Evolutionary conservation across 2,888 invertebrate genomes (phyloP).

Genomic region (Nasonovia ribisnigri): DNA sequence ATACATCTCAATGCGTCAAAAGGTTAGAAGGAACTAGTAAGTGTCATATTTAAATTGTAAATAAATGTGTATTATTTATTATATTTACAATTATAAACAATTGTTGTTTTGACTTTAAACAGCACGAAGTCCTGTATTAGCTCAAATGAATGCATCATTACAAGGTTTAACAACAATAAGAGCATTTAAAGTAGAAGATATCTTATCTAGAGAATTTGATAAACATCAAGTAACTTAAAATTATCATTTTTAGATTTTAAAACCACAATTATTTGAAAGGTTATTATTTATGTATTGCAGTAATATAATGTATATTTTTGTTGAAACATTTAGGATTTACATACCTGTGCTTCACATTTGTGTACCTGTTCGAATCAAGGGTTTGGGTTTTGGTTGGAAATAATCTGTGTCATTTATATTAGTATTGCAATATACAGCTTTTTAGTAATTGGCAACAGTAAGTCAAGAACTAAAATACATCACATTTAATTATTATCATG

Average conservation of each 20-base stretch:
- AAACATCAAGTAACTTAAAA: conserved; percentile 69
- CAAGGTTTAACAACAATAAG: conserved; percentile 85
- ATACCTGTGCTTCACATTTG: conserved; percentile 88
- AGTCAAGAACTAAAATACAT: conserved; percentile 20
- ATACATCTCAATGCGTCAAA: conserved; percentile 80
- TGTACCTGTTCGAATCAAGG: conserved; percentile 91
- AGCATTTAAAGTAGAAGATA: conserved; percentile 79
- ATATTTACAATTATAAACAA: background rate
- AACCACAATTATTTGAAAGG: background rate
- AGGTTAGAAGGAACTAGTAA: conserved; percentile 78
- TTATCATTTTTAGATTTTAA: too few relatives aligned
- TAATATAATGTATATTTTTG: too few relatives aligned
- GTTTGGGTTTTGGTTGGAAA: conserved; percentile 93
- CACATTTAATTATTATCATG: too few relatives aligned
- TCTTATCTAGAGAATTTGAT: conserved; percentile 73
- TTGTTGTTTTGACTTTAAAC: conserved; percentile 65
- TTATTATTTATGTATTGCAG: too few relatives aligned
- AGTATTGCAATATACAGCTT: conserved; percentile 87
- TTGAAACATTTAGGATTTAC: conserved; percentile 60
- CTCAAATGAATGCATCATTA: conserved; percentile 83
- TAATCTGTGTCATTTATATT: conserved; percentile 89
- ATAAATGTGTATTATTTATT: background rate
- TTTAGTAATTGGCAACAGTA: conserved; percentile 73
- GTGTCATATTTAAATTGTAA: conserved; percentile 68
- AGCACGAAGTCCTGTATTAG: conserved; percentile 88